Evolutionary conservation across 2,888 invertebrate genomes (phyloP), one percentile per base, ranked within the genome.

Genomic region (Melipona beecheii): DNA sequence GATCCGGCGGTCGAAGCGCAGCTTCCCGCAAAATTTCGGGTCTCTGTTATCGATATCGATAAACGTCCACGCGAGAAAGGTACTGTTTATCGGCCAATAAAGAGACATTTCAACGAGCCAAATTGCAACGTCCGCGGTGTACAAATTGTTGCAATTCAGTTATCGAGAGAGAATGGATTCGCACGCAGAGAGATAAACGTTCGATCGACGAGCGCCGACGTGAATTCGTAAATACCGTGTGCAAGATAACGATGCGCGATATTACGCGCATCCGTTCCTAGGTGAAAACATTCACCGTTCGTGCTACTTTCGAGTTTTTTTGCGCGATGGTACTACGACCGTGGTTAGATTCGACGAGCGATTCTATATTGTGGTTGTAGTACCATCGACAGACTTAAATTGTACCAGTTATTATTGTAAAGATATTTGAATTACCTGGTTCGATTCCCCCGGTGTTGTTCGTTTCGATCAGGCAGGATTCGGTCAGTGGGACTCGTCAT

Each of bases 401-500:
- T n/a, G 19, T 17, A 31, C 58, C 36, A 24, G n/a, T n/a, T n/a
- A n/a, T n/a, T n/a, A 49, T 56, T 17, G 52, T 21, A 3, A 27
- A 50, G 15, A 11, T 17, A 49, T 52, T n/a, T 56, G 19, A 49
- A 70, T 74, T 79, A 84, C 83, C 83, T 84, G 78, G 11, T 24
- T 43, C 43, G 43, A 15, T 13, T 15, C 3, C 13, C 17, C 31
- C 56, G 36, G 36, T 15, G 65, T 60, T 6, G 72, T 17, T 24
- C 43, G 50, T 43, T 65, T 62, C 24, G 49, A 15, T 52, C 64
- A 11, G 24, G 58, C n/a, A 50, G 21, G n/a, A 65, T 9, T 43
- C 21, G 31, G 3, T 65, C 31, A 31, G 4, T 11, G 11, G 31
- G 19, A 9, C 31, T 64, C 65, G 36, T 76, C 72, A 58, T 64